Evolutionary conservation across 1,140 invertebrate genomes (phyloP), one percentile per base, ranked within the genome.

Genomic region (Sarcophaga bullata): DNA sequence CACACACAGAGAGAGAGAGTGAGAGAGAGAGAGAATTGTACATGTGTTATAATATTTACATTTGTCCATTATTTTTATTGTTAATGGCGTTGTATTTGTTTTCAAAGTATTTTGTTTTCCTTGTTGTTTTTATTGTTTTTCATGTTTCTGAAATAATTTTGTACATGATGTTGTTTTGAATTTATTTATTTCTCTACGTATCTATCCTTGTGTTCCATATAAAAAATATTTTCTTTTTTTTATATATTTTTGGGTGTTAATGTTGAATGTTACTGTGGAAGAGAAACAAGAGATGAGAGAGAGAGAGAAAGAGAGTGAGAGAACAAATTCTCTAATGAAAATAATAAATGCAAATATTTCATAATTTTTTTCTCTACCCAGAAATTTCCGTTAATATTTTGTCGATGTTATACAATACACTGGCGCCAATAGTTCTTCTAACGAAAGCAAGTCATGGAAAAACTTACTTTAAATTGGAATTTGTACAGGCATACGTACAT

Each of bases 361-460:
- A n/a, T n/a, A 58, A 15, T 15, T n/a, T 58, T 58, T 58, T 58
- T n/a, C n/a, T n/a, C n/a, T 37, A 58, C 13, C 25, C 13, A 58
- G 54, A 58, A 58, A 58, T 58, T 58, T 58, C 52, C 52, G 52
- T 58, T 58, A 58, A 58, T 58, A 58, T 58, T n/a, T 58, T 58
- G 54, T 6, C n/a, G 15, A 58, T 58, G 8, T n/a, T 58, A n/a
- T 58, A 8, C n/a, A 58, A 58, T n/a, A 58, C 13, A 58, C 0
- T 58, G 54, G n/a, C 54, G 15, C 54, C 54, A 58, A 58, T 58
- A 58, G 15, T 11, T 58, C 54, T 58, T 58, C n/a, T 7, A 4
- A 37, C 25, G 25, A 37, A 37, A 37, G 25, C 25, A 37, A n/a
- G n/a, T 37, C 4, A 37, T 1, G 4, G 25, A 37, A 37, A 37